Evolutionary conservation across 1,140 invertebrate species (phyloP), one percentile per base, ranked within the genome.

Genomic region (Protaetia brevitarsis): DNA sequence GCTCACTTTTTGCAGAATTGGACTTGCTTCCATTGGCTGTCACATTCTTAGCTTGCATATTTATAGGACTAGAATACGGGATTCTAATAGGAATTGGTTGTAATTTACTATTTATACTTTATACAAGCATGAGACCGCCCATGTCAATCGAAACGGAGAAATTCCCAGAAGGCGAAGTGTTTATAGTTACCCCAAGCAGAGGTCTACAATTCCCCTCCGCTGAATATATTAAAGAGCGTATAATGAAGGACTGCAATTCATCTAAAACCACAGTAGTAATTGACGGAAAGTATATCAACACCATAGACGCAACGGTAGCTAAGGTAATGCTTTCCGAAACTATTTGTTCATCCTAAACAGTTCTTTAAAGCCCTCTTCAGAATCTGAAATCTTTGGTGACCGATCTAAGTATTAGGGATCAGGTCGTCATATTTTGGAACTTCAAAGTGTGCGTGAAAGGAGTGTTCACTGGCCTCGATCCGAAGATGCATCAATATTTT

Each of bases 21-120:
- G 89, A 91, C 74, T 73, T 91, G 4, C 75, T 90, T 37, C 85
- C 87, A 13, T 80, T 86, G 59, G 72, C 81, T n/a, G 77, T 84
- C 3, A 89, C 89, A 2, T 82, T 91, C 63, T 64, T 89, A 3
- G 77, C 79, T 30, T 89, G 86, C 65, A 71, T 91, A 21, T 74
- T 83, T 21, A 72, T 86, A 19, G 86, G 87, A 66, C 75, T 90
- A n/a, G 87, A 92, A 77, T 88, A 86, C 76, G 90, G 90, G 11
- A 90, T 92, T 74, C 73, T 90, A 2, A 81, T 87, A 66, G 90
- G 90, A 3, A 87, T 90, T 61, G 80, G 75, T 3, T 76, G 86
- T 13, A 89, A 89, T 73, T 70, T 92, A 11, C 67, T 88, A 2
- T 82, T 90, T 65, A 75, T 92, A 34, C 77, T 92, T 21, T 89